These are phyloP conservation scores for Poecilia picta DNA, from an alignment of 2,797 vertebrate species.

Conservation along the genomic window DNA sequence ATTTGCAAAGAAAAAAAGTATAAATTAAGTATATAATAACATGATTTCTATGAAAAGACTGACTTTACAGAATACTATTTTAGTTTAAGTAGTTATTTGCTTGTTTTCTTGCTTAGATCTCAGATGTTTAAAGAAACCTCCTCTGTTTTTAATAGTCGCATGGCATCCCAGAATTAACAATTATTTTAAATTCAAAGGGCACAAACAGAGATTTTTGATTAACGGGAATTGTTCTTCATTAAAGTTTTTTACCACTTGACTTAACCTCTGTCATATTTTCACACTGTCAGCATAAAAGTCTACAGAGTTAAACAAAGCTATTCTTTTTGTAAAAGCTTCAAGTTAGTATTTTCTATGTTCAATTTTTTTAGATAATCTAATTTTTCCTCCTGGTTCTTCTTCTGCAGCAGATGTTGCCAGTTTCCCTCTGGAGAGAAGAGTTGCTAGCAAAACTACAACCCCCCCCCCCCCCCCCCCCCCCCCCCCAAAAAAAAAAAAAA, in stretches of 20 bases:
- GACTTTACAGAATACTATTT: neutral
- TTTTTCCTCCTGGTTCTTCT: neutral
- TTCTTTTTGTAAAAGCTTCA: constrained; percentile 17
- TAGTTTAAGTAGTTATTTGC: neutral
- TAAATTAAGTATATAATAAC: neutral
- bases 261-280: constrained; percentile 5
- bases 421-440: constrained; percentile 22
- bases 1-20: neutral
- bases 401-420: constrained; percentile 32
- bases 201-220: no score
- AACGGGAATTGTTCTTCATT: no score
- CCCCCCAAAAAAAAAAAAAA: neutral
- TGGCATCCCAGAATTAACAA: no score
- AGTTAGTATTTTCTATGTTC: constrained; percentile 2
- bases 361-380: neutral
- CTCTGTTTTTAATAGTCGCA: neutral
- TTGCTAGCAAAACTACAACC: constrained; percentile 45
- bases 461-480: no score
- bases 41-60: neutral
- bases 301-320: neutral
- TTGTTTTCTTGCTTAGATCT: neutral
- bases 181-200: no score
- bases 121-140: neutral
- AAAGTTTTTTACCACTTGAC: neutral
- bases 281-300: constrained; percentile 11